Percentiles rank a stretch among this genome's conserved stretches.
Conservation (phyloP, 2,888 invertebrate species). For the Sympetrum striolatum region DNA sequence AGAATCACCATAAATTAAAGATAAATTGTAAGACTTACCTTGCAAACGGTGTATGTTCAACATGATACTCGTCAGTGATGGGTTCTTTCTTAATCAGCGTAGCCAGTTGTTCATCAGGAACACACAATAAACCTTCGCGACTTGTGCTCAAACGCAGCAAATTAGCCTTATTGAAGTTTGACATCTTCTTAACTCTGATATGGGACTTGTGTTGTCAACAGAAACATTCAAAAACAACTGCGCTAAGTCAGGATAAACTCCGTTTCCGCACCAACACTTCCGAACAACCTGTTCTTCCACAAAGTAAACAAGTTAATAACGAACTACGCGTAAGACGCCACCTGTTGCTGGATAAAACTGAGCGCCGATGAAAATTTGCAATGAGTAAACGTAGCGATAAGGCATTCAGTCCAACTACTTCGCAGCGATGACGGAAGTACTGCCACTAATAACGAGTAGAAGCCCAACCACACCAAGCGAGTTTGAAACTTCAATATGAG, state of each 20-base stretch:
- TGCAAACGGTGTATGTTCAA: slow-evolving; percentile 84
- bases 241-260: neutral
- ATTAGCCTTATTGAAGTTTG: slow-evolving; percentile 25
- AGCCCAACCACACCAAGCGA: neutral
- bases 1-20: slow-evolving; percentile 42
- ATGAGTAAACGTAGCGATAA: neutral
- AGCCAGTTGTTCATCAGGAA: slow-evolving; percentile 72
- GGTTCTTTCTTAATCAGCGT: slow-evolving; percentile 75
- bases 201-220: neutral
- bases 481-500: slow-evolving; percentile 31
- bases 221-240: neutral
- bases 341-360: neutral
- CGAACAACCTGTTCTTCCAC: slow-evolving; percentile 26
- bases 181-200: slow-evolving; percentile 9
- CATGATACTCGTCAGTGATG: slow-evolving; percentile 78
- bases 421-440: neutral
- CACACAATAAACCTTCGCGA: slow-evolving; percentile 69
- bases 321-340: slow-evolving; percentile 8
- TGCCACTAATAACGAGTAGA: neutral
- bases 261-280: neutral
- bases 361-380: neutral
- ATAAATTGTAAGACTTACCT: slow-evolving; percentile 65
- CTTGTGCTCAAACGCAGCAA: slow-evolving; percentile 32
- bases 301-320: slow-evolving; percentile 17
- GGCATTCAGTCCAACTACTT: neutral